Evolutionary conservation across 1,140 invertebrate genomes (phyloP).

Genomic region (Drusus annulatus): DNA sequence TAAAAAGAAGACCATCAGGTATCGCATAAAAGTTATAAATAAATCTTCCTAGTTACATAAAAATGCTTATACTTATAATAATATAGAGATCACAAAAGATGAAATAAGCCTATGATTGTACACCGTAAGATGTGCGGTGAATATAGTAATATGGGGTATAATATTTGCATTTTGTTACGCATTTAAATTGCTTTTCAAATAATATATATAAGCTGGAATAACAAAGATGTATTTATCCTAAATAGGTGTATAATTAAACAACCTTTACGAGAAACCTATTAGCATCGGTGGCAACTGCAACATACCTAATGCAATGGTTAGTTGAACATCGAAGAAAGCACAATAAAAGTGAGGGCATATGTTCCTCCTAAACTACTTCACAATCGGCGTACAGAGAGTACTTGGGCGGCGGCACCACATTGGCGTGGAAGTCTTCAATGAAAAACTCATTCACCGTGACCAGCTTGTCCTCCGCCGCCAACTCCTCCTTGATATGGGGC

Average conservation of each 20-base stretch:
- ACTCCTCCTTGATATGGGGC: slow-evolving; percentile 38
- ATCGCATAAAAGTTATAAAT: no score
- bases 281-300: not conserved
- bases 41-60: no score
- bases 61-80: not conserved
- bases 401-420: slow-evolving; percentile 53
- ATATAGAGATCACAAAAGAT: slow-evolving; percentile 10
- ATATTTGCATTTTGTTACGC: no score
- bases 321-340: no score
- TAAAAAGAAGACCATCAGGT: no score
- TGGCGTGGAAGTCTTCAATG: slow-evolving; percentile 51
- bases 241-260: slow-evolving; percentile 6
- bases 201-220: not conserved
- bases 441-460: slow-evolving; percentile 53
- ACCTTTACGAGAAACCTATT: not conserved
- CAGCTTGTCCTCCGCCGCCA: slow-evolving; percentile 37
- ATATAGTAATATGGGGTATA: no score
- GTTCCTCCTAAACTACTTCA: slow-evolving; percentile 15
- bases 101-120: not conserved
- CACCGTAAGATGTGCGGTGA: no score
- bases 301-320: not conserved
- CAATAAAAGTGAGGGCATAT: no score
- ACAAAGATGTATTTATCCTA: slow-evolving; percentile 7
- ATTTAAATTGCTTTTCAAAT: no score
- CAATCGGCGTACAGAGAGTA: slow-evolving; percentile 49